These are phyloP conservation scores for Holcopasites calliopsidis DNA, from an alignment of 1,140 invertebrate genomes.

Conservation along the genomic window DNA sequence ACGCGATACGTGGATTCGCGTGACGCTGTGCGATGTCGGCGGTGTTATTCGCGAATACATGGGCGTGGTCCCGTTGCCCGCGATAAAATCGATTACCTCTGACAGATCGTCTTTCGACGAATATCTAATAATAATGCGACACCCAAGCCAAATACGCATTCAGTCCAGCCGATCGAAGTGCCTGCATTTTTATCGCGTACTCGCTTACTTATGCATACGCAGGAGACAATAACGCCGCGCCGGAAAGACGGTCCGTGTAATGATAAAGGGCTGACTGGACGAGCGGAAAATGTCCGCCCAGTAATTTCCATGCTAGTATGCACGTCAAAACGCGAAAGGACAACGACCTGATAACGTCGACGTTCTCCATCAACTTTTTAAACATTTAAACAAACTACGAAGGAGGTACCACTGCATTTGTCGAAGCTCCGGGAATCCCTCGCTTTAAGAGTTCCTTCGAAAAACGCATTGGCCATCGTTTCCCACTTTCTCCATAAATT, in stretches of 20 bases:
- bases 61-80: constrained; percentile 50
- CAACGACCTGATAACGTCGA: constrained; percentile 11
- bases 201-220: constrained; percentile 4
- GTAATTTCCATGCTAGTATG: constrained; percentile 35
- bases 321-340: constrained; percentile 2
- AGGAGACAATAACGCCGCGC: constrained; percentile 21
- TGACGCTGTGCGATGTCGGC: constrained; percentile 19
- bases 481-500: background rate
- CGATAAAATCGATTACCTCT: background rate
- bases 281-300: constrained; percentile 21
- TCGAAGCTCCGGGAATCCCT: too few relatives aligned
- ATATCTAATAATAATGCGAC: background rate
- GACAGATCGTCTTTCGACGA: too few relatives aligned
- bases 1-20: constrained; percentile 31
- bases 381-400: background rate
- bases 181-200: constrained; percentile 12
- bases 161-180: background rate
- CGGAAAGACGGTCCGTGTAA: constrained; percentile 19
- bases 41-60: constrained; percentile 27
- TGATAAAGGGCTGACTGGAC: background rate
- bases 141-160: background rate
- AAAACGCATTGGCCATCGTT: too few relatives aligned
- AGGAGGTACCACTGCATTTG: too few relatives aligned
- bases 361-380: background rate
- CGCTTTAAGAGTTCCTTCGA: too few relatives aligned